phyloP scores from a whole-genome alignment of 2,888 invertebrate species.

The Apotomis betuletana region DNA sequence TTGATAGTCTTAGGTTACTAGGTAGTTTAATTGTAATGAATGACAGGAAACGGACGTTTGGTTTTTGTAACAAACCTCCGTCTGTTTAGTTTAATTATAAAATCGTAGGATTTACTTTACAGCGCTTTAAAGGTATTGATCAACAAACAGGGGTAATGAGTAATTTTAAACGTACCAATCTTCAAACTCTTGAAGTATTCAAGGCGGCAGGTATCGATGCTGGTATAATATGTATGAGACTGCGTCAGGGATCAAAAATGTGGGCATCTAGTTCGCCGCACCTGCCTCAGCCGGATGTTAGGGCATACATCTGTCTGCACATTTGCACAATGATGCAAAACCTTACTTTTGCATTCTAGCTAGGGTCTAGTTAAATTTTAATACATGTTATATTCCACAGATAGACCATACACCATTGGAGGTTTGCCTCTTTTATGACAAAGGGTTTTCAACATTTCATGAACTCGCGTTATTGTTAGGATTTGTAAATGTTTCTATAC shows the following conservation, averaged over 20 bases:
- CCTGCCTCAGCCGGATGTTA: conserved; percentile 55
- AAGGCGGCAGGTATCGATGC: conserved; percentile 46
- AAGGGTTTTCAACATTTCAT: too few relatives aligned
- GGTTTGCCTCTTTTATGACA: too few relatives aligned
- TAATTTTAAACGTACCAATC: conserved; percentile 4
- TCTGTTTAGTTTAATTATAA: background rate
- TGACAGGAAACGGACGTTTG: background rate
- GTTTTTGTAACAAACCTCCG: background rate
- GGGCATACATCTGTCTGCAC: conserved; percentile 50
- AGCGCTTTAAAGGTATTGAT: background rate
- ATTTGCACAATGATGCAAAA: conserved; percentile 41
- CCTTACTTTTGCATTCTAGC: background rate
- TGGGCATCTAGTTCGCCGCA: conserved; percentile 47
- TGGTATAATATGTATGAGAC: conserved; percentile 20
- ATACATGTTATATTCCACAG: too few relatives aligned
- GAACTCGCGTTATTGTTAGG: too few relatives aligned
- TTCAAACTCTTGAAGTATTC: conserved; percentile 36
- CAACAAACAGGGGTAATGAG: background rate
- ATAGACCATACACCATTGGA: too few relatives aligned
- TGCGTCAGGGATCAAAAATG: conserved; percentile 45
- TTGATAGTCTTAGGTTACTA: background rate
- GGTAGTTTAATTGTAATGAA: too few relatives aligned
- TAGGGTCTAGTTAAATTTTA: background rate
- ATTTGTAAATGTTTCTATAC: too few relatives aligned
- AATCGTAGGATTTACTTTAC: background rate